A percentile compares a stretch with the other conserved stretches of the same genome.
phyloP scores from a whole-genome alignment of 2,113 vertebrate genomes.

The Vimba vimba region DNA sequence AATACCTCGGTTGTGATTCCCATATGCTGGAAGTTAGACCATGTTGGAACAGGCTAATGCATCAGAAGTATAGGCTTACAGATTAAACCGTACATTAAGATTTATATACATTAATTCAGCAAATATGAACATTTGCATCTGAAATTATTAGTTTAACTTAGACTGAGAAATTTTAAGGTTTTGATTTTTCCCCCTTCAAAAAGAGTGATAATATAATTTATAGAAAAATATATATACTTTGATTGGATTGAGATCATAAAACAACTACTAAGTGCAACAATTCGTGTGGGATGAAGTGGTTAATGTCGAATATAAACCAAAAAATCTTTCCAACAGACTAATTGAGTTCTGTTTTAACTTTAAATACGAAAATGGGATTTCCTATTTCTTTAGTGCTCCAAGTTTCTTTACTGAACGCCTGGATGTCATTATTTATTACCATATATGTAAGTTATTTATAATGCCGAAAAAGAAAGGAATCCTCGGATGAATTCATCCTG shows the following conservation, averaged over 20 bases:
- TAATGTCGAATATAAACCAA: background rate
- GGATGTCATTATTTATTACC: constrained; percentile 81
- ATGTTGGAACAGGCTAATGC: too few relatives aligned
- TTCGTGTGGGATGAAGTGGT: background rate
- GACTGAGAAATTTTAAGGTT: background rate
- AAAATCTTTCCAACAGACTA: background rate
- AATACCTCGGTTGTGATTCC: background rate
- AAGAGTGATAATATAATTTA: background rate
- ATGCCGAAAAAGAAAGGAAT: constrained; percentile 78
- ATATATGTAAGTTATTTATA: constrained; percentile 78
- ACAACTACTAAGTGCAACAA: background rate
- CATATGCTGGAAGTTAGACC: background rate
- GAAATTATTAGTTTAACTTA: background rate
- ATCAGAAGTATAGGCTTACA: too few relatives aligned
- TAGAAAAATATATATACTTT: background rate
- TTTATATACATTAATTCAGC: too few relatives aligned
- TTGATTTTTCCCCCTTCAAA: background rate
- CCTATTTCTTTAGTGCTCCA: background rate
- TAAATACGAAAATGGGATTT: background rate
- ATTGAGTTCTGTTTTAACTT: background rate
- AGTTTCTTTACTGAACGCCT: constrained; percentile 49
- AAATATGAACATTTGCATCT: background rate
- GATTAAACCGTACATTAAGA: too few relatives aligned
- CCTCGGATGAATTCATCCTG: constrained; percentile 75
- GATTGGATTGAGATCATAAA: background rate